Evolutionary conservation across 2,888 invertebrate genomes (phyloP).

Genomic region (Adela reaumurella): DNA sequence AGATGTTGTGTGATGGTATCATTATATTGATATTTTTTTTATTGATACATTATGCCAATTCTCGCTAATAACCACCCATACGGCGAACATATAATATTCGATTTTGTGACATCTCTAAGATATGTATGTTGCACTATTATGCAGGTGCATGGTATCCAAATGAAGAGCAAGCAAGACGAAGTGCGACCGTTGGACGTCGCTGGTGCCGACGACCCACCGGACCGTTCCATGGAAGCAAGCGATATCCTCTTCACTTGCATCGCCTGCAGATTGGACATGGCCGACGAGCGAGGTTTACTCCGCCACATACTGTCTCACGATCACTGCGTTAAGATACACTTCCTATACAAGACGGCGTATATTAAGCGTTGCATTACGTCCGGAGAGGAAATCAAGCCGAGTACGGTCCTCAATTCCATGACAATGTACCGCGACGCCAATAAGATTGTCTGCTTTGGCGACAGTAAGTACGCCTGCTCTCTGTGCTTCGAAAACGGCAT

Average conservation of each 20-base stretch:
- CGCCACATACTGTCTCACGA: slow-evolving; percentile 32
- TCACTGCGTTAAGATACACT: slow-evolving; percentile 44
- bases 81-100: no score
- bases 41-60: no score
- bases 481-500: slow-evolving; percentile 42
- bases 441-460: slow-evolving; percentile 47
- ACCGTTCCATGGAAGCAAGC: slow-evolving; percentile 23
- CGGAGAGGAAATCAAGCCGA: slow-evolving; percentile 42
- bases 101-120: no score
- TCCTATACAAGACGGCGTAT: slow-evolving; percentile 43
- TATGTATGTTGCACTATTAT: no score
- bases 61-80: no score
- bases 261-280: slow-evolving; percentile 25
- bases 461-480: slow-evolving; percentile 40
- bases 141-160: slow-evolving; percentile 40
- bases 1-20: no score
- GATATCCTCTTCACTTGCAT: slow-evolving; percentile 32
- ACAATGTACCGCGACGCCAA: slow-evolving; percentile 45
- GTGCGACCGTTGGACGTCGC: no score
- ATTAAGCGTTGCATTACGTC: slow-evolving; percentile 38
- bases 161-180: no score
- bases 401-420: slow-evolving; percentile 43
- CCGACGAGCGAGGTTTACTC: slow-evolving; percentile 31
- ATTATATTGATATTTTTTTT: no score
- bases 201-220: no score